phyloP scores from a whole-genome alignment of 2,888 invertebrate species.

The Apodemia hepburni region DNA sequence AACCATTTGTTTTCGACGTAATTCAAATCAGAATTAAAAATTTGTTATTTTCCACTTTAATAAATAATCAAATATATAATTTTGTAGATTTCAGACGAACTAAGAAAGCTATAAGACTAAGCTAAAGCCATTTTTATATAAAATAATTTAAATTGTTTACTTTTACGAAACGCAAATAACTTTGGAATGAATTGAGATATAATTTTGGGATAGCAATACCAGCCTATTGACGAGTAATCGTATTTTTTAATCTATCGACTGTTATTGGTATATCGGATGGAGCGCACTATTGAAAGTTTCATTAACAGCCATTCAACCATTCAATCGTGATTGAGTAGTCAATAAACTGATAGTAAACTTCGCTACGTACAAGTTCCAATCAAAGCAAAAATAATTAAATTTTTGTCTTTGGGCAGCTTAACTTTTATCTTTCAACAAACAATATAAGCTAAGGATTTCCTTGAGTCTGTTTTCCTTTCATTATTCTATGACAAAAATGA shows the following conservation, averaged over 20 bases:
- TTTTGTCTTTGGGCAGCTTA: background rate
- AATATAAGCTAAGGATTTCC: constrained; percentile 9
- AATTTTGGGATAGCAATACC: background rate
- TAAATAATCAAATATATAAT: no score
- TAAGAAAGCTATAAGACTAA: no score
- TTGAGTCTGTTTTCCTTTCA: constrained; percentile 12
- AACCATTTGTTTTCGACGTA: no score
- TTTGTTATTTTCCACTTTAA: no score
- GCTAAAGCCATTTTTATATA: no score
- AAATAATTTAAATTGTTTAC: background rate
- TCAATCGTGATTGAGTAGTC: constrained; percentile 27
- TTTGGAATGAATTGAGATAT: background rate
- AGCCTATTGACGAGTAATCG: constrained; percentile 17
- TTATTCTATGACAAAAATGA: constrained; percentile 7
- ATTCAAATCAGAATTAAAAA: no score
- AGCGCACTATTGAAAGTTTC: constrained; percentile 27
- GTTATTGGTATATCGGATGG: constrained; percentile 19
- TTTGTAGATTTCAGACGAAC: no score
- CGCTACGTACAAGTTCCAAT: constrained; percentile 9
- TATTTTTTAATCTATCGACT: constrained; percentile 21
- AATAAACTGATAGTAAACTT: constrained; percentile 29
- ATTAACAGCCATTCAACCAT: constrained; percentile 29
- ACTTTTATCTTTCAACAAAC: constrained; percentile 8
- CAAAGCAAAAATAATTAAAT: constrained; percentile 11
- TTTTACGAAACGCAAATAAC: background rate